Base-by-base conservation (phyloP, 2,888 invertebrate species). In the Tricholauxania praeusta region DNA sequence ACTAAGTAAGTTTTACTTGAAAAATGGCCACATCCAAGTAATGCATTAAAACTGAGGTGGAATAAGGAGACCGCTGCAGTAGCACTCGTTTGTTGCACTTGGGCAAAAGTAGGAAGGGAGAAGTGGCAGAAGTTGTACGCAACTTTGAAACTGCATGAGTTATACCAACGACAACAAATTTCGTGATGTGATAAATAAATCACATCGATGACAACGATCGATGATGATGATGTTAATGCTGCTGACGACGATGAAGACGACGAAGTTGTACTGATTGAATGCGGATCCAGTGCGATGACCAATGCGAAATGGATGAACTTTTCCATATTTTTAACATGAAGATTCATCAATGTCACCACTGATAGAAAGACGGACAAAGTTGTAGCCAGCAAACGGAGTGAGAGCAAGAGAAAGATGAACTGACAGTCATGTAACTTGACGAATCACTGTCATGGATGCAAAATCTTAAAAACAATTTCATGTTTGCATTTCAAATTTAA, bases 381-480 rank as follows among this genome's bases (percentile, higher is more conserved):
- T 65, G 62, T 70, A 72, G 8, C 68, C 70, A 62, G 67, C 67
- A 64, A 52, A 62, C 60, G 55, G 51, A 65, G 19, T 49, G 32
- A 66, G 14, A 65, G 53, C 1, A 8, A 60, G 19, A 32, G n/a
- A 6, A 48, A 12, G 48, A 48, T 28, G 22, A 64, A 67, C 62
- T 59, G 71, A 49, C 62, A 73, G 71, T 62, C 39, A 51, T 22
- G n/a, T 51, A 60, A 28, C 47, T 53, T 70, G 70, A 70, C 70
- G 70, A 70, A 70, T 70, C 62, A 49, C 55, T 71, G 51, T 63
- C 52, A 67, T 73, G 57, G 52, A 49, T 65, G 32, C 69, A 67
- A 66, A 62, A 55, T 76, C 72, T 77, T 78, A 77, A 78, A 74
- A 76, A 77, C 76, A 77, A 77, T 78, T 78, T 75, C 75, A 74